phyloP scores from a whole-genome alignment of 2,888 invertebrate species.

The Laothoe populi region DNA sequence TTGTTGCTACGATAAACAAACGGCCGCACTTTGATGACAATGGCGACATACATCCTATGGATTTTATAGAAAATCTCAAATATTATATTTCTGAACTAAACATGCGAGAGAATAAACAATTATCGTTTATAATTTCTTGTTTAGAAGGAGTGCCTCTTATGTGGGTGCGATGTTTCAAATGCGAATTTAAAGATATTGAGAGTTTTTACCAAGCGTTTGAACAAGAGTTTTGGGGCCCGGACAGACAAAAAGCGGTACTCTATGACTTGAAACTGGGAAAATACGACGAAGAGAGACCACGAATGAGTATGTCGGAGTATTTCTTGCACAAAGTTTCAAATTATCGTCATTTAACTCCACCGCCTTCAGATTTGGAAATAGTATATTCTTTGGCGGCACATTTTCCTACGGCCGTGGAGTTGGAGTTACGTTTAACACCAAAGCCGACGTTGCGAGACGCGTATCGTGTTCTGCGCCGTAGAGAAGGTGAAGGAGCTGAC shows the following conservation, averaged over 20 bases:
- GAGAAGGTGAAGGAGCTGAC: slow-evolving; percentile 74
- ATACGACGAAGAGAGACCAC: slow-evolving; percentile 65
- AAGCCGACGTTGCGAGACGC: slow-evolving; percentile 79
- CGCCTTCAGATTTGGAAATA: slow-evolving; percentile 79
- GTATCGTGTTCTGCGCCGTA: slow-evolving; percentile 73
- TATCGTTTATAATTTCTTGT: slow-evolving; percentile 75
- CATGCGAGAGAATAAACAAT: slow-evolving; percentile 68
- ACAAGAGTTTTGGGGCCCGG: slow-evolving; percentile 78
- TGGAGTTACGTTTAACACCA: slow-evolving; percentile 75
- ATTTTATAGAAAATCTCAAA: slow-evolving; percentile 73
- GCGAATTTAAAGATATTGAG: slow-evolving; percentile 68
- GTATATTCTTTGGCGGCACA: slow-evolving; percentile 79
- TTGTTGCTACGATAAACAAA: slow-evolving; percentile 70
- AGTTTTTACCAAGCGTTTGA: slow-evolving; percentile 73
- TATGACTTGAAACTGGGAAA: slow-evolving; percentile 80
- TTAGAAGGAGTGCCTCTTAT: slow-evolving; percentile 75
- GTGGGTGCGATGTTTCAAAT: slow-evolving; percentile 79
- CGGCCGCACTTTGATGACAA: slow-evolving; percentile 76
- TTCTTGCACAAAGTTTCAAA: slow-evolving; percentile 79
- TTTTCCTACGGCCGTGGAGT: slow-evolving; percentile 75
- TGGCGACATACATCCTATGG: slow-evolving; percentile 76
- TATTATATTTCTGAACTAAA: slow-evolving; percentile 75
- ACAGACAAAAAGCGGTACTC: slow-evolving; percentile 73
- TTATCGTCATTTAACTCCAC: slow-evolving; percentile 73
- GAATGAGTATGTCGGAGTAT: slow-evolving; percentile 78